A percentile compares a stretch with the other conserved stretches of the same genome.
Conservation (phyloP, 1,140 invertebrate species). For the Aphidius ervi region DNA sequence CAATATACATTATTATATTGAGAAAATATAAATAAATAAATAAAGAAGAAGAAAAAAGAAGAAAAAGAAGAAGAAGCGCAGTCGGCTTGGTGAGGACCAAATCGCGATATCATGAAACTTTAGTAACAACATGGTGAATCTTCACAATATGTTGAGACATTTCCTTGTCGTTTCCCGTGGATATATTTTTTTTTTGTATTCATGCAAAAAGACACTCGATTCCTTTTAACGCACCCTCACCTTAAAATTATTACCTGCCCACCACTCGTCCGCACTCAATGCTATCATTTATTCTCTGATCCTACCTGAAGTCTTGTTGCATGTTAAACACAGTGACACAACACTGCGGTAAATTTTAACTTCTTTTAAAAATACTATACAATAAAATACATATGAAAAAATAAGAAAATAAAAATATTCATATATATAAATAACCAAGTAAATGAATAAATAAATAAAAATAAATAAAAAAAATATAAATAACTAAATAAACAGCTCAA, state of each 20-base stretch:
- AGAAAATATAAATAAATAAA: constrained; percentile 6
- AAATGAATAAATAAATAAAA: no score
- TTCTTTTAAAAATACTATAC: no score
- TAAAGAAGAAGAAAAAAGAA: not conserved
- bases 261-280: constrained; percentile 16
- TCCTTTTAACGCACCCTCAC: constrained; percentile 25
- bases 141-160: constrained; percentile 16
- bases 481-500: no score
- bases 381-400: no score
- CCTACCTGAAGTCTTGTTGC: not conserved
- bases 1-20: constrained; percentile 1
- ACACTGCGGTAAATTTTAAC: no score
- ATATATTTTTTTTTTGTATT: no score
- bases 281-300: constrained; percentile 16
- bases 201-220: constrained; percentile 20
- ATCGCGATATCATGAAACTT: constrained; percentile 18
- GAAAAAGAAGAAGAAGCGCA: not conserved
- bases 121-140: constrained; percentile 10
- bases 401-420: no score
- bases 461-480: no score
- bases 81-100: constrained; percentile 13
- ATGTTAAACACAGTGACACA: no score
- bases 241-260: constrained; percentile 24
- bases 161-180: constrained; percentile 23
- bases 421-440: no score